Conservation (phyloP, 2,888 invertebrate species). For the Cheilosia vernalis region DNA sequence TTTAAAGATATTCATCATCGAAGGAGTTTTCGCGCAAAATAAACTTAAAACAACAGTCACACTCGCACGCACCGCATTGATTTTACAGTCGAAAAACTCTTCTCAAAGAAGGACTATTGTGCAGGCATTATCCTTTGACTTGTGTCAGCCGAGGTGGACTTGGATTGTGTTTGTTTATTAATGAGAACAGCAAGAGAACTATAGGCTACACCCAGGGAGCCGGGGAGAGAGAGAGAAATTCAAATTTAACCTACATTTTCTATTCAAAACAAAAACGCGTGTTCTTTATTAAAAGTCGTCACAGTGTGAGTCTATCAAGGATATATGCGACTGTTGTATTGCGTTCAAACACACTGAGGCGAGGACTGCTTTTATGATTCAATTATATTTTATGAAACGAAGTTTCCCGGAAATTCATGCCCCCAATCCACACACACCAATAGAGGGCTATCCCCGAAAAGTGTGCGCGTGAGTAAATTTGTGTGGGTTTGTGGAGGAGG, state of each 20-base stretch:
- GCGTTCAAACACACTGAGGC: slow-evolving; percentile 1
- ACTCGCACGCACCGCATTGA: slow-evolving; percentile 11
- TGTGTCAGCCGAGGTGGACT: neutral
- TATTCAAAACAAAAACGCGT: slow-evolving; percentile 14
- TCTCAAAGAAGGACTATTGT: slow-evolving; percentile 26
- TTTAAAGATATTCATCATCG: slow-evolving; percentile 19
- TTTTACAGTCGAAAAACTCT: slow-evolving; percentile 24
- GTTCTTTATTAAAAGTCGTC: slow-evolving; percentile 3
- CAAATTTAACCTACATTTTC: slow-evolving; percentile 47
- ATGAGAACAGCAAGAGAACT: neutral
- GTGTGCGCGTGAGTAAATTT: neutral
- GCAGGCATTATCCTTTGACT: slow-evolving; percentile 27
- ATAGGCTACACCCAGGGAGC: neutral
- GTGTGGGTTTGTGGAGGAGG: neutral
- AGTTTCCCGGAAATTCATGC: slow-evolving; percentile 1
- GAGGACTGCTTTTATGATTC: slow-evolving; percentile 29
- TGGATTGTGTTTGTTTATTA: neutral
- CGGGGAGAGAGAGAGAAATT: slow-evolving; percentile 22
- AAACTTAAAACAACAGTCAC: slow-evolving; percentile 2
- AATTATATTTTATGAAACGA: slow-evolving; percentile 35
- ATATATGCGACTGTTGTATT: slow-evolving; percentile 2
- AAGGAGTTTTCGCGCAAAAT: slow-evolving; percentile 40
- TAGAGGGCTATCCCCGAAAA: neutral
- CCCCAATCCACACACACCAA: neutral
- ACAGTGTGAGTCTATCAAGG: slow-evolving; percentile 10